A percentile compares a stretch with the other conserved stretches of the same genome.
Evolutionary conservation across 2,113 vertebrate species (phyloP).

Genomic region (Eptesicus fuscus): DNA sequence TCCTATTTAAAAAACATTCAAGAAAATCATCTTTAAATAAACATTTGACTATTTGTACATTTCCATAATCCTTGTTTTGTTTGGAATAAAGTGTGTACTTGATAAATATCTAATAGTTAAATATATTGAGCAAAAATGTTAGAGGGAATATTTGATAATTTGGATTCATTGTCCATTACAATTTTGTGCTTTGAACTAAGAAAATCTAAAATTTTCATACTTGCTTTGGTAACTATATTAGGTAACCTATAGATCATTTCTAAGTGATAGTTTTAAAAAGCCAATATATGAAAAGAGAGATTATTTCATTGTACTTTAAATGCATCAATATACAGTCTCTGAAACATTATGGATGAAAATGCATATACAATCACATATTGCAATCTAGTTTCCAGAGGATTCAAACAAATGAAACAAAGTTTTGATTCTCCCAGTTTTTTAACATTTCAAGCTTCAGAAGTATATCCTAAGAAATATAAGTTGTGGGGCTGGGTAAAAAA

Average conservation of each 20-base stretch:
- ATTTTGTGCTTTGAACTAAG: not conserved
- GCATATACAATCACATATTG: not conserved
- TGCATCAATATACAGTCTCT: not conserved
- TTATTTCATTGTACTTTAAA: not conserved
- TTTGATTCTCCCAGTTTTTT: not conserved
- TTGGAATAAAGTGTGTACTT: conserved; percentile 42
- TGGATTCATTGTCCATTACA: conserved; percentile 16
- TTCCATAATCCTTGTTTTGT: conserved; percentile 60
- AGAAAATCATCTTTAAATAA: conserved; percentile 56
- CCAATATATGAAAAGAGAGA: not conserved
- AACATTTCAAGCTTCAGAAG: not conserved
- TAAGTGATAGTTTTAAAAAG: not conserved
- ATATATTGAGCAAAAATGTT: not conserved
- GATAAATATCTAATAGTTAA: not conserved
- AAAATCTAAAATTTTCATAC: not conserved
- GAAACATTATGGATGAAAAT: not conserved
- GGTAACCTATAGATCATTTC: not conserved
- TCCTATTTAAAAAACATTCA: conserved; percentile 37
- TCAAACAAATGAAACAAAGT: not conserved
- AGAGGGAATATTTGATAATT: not conserved
- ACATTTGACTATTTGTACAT: not conserved
- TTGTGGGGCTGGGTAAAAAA: too few relatives aligned
- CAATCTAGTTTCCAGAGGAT: not conserved
- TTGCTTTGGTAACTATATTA: not conserved
- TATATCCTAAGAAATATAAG: not conserved